Percentiles rank a stretch among this genome's conserved stretches.
phyloP scores from a whole-genome alignment of 1,140 invertebrate genomes.

The Metaphire vulgaris region DNA sequence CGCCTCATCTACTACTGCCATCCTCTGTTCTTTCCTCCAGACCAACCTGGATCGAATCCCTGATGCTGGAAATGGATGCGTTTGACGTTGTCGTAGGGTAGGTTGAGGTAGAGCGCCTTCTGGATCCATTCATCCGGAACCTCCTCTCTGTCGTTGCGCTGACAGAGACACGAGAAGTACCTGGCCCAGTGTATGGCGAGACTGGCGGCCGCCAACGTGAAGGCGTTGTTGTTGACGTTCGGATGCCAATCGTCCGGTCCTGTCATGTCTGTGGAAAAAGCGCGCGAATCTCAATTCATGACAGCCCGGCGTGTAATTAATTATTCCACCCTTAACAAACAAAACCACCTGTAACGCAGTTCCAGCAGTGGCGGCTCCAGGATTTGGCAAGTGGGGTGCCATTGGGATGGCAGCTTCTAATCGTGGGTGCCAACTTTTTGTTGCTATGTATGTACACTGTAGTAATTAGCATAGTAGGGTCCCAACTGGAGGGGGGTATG shows the following conservation, averaged over 20 bases:
- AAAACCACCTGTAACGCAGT: too few species aligned
- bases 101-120: constrained; percentile 29
- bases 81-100: constrained; percentile 30
- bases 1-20: not conserved
- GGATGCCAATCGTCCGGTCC: constrained; percentile 28
- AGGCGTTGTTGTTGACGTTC: constrained; percentile 29
- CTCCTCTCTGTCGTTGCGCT: constrained; percentile 28
- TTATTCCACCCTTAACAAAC: not conserved
- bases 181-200: constrained; percentile 30
- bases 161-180: constrained; percentile 29
- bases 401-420: not conserved
- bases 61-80: constrained; percentile 28
- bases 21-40: too few species aligned
- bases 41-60: constrained; percentile 22
- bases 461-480: not conserved
- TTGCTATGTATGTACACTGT: not conserved
- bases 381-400: too few species aligned
- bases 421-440: not conserved
- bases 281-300: not conserved
- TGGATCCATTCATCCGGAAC: constrained; percentile 29
- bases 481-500: too few species aligned
- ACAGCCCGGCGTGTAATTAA: not conserved
- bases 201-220: constrained; percentile 10
- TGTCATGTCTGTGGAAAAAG: constrained; percentile 27
- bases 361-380: too few species aligned